Percentiles rank a stretch among this genome's conserved stretches.
These are phyloP conservation scores for Exephanes ischioxanthus DNA, from an alignment of 2,888 invertebrate genomes.

Conservation along the genomic window DNA sequence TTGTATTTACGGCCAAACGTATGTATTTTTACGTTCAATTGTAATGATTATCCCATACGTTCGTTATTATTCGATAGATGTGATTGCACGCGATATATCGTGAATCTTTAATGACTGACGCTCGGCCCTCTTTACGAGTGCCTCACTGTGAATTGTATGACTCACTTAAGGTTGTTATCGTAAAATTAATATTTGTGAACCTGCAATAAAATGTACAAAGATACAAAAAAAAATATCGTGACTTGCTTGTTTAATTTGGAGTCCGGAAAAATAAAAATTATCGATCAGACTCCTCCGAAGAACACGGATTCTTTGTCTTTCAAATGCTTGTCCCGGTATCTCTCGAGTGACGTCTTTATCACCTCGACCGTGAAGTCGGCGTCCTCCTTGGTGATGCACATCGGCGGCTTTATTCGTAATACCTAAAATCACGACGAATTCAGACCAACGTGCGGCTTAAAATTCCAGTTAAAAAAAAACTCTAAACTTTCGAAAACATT, in stretches of 20 bases:
- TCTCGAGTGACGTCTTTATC: conserved; percentile 87
- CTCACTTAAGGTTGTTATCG: conserved; percentile 63
- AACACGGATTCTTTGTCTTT: conserved; percentile 71
- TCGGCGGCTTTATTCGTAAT: conserved; percentile 96
- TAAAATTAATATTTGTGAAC: conserved; percentile 54
- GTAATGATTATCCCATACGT: conserved; percentile 6
- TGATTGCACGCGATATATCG: conserved; percentile 20
- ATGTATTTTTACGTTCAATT: conserved; percentile 30
- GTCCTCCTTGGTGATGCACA: conserved; percentile 95
- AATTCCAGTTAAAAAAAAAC: neutral
- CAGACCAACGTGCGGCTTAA: conserved; percentile 13
- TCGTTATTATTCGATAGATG: conserved; percentile 22
- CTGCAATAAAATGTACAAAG: conserved; percentile 55
- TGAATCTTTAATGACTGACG: conserved; percentile 29
- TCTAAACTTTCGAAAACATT: neutral
- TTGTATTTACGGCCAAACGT: conserved; percentile 61
- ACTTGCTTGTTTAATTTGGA: conserved; percentile 19
- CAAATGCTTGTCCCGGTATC: conserved; percentile 73
- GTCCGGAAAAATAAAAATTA: neutral
- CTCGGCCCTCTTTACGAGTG: conserved; percentile 26
- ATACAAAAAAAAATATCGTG: conserved; percentile 21
- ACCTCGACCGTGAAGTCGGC: conserved; percentile 91
- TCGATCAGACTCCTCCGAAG: conserved; percentile 60
- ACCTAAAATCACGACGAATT: conserved; percentile 87
- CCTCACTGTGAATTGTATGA: conserved; percentile 55